These are phyloP conservation scores for Pterobdella sp. DNA, from an alignment of 2,888 invertebrate species.

Conservation along the genomic window DNA sequence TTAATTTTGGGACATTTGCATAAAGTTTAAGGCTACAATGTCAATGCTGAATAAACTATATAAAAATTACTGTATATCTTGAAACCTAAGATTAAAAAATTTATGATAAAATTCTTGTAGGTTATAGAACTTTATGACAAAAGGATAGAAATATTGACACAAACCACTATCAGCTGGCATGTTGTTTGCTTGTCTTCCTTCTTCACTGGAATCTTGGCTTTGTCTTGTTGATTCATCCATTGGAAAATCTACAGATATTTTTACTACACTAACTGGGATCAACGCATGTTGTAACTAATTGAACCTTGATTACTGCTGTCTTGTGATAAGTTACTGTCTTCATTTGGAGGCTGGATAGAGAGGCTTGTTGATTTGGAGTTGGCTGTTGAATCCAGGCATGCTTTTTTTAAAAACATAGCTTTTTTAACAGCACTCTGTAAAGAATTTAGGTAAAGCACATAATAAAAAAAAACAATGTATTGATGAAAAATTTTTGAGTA, in stretches of 20 bases:
- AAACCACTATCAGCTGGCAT: neutral
- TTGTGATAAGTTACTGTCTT: constrained; percentile 34
- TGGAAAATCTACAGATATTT: neutral
- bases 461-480: neutral
- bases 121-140: no score
- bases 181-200: constrained; percentile 17
- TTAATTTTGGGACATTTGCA: no score
- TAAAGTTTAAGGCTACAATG: no score
- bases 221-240: constrained; percentile 45
- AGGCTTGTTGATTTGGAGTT: constrained; percentile 12
- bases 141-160: no score
- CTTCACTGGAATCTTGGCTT: constrained; percentile 43
- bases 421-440: constrained; percentile 26
- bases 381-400: constrained; percentile 7
- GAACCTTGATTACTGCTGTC: constrained; percentile 30
- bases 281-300: neutral
- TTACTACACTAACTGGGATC: neutral
- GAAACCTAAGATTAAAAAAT: no score
- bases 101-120: no score
- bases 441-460: neutral
- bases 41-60: no score
- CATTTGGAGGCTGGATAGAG: constrained; percentile 25
- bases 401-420: constrained; percentile 23
- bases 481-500: neutral
- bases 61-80: no score